phyloP scores from a whole-genome alignment of 2,888 invertebrate genomes.

The Xestia xanthographa region DNA sequence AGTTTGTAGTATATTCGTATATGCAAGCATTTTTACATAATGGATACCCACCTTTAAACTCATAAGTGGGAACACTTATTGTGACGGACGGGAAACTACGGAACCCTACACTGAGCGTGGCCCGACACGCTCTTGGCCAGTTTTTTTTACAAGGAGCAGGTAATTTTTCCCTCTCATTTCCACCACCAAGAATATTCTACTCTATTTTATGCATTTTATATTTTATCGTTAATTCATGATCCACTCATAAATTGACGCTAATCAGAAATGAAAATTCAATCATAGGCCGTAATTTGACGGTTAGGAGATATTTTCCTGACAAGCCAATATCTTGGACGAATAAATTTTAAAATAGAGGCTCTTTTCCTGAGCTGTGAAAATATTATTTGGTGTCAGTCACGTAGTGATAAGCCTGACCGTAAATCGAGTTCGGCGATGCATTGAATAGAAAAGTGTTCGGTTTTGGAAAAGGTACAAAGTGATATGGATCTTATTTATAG shows the following conservation, averaged over 20 bases:
- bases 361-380: conserved; percentile 9
- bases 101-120: no score
- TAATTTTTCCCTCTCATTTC: conserved; percentile 31
- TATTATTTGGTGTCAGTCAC: conserved; percentile 38
- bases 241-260: conserved; percentile 17
- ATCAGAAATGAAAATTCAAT: conserved; percentile 39
- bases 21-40: no score
- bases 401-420: conserved; percentile 32
- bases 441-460: conserved; percentile 49
- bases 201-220: conserved; percentile 18
- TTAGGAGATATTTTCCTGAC: conserved; percentile 18
- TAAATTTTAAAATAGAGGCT: conserved; percentile 33
- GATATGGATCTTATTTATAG: conserved; percentile 32
- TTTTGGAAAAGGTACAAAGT: conserved; percentile 25
- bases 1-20: no score
- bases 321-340: conserved; percentile 5
- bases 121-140: no score
- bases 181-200: background rate
- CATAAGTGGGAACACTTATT: no score
- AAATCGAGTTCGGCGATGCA: conserved; percentile 53
- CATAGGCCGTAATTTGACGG: conserved; percentile 23
- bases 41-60: no score
- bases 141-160: conserved; percentile 33
- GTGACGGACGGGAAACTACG: no score
- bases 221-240: conserved; percentile 19